These are phyloP conservation scores for Avahi laniger DNA, from an alignment of 2,797 vertebrate genomes.

Conservation along the genomic window DNA sequence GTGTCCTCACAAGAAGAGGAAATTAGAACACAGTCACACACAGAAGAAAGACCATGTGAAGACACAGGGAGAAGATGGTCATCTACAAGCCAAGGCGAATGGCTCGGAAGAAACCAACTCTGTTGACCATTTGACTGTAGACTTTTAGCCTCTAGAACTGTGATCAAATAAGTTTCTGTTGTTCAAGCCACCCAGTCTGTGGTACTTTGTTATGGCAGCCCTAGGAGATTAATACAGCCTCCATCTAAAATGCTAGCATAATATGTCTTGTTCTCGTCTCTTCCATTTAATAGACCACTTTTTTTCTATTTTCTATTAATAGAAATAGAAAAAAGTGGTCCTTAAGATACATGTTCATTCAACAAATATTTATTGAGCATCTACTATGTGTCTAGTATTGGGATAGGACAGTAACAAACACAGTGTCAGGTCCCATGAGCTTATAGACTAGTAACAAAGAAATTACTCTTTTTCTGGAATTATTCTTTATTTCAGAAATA, in stretches of 20 bases:
- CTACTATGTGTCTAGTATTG: background rate
- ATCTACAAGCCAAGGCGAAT: background rate
- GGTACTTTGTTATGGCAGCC: background rate
- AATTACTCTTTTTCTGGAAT: conserved; percentile 6
- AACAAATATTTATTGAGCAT: background rate
- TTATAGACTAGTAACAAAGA: background rate
- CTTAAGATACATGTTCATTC: background rate
- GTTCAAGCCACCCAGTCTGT: background rate
- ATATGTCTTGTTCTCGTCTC: background rate
- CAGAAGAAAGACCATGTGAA: background rate
- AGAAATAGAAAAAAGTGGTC: background rate
- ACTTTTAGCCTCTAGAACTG: background rate
- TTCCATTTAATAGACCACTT: background rate
- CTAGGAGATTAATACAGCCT: background rate
- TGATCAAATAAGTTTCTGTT: background rate
- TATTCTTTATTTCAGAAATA: conserved; percentile 32
- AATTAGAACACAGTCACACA: background rate
- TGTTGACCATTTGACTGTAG: background rate
- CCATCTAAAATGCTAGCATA: background rate
- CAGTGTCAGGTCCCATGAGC: background rate
- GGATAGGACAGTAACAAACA: background rate
- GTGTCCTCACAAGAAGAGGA: background rate
- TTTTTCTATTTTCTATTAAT: background rate
- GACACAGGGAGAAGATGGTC: background rate
- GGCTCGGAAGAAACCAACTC: background rate